Evolutionary conservation across 2,113 vertebrate genomes (phyloP).

Genomic region (Stigmatopora nigra): DNA sequence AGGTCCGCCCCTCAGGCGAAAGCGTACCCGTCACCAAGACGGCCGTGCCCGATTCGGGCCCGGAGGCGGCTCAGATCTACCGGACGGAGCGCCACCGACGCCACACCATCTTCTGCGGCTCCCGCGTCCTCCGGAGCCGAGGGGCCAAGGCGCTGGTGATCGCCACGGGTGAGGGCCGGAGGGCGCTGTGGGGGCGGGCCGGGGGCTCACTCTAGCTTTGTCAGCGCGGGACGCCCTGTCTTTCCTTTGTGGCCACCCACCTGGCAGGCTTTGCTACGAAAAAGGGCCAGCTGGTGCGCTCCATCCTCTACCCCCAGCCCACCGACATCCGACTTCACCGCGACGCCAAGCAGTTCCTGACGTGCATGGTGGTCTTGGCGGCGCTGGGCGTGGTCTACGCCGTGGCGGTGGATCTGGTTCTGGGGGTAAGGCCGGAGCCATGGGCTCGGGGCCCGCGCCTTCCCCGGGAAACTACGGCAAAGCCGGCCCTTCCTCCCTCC

Average conservation of each 20-base stretch:
- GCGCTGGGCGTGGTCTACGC: slow-evolving; percentile 89
- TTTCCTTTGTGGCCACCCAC: background rate
- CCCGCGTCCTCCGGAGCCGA: slow-evolving; percentile 90
- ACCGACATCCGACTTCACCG: slow-evolving; percentile 94
- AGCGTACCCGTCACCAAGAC: slow-evolving; percentile 96
- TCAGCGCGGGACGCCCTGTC: no score
- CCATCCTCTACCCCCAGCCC: slow-evolving; percentile 93
- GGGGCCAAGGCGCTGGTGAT: slow-evolving; percentile 89
- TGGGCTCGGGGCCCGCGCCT: no score
- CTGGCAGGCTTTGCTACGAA: slow-evolving; percentile 86
- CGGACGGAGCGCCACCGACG: slow-evolving; percentile 80
- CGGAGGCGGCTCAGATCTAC: slow-evolving; percentile 68
- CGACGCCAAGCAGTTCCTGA: slow-evolving; percentile 87
- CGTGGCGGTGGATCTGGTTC: slow-evolving; percentile 78
- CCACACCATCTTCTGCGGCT: slow-evolving; percentile 92
- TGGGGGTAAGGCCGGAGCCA: slow-evolving; percentile 71
- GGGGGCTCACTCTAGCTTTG: no score
- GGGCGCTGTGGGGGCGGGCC: no score
- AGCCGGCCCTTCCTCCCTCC: no score
- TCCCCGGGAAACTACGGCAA: no score
- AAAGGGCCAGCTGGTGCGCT: slow-evolving; percentile 91
- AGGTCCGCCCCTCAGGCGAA: slow-evolving; percentile 71
- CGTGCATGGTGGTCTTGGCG: slow-evolving; percentile 86
- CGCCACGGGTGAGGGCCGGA: slow-evolving; percentile 75
- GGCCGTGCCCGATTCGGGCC: slow-evolving; percentile 79